Evolutionary conservation across 2,113 vertebrate species (phyloP).

Genomic region (Sterrhoptilus dennistouni): DNA sequence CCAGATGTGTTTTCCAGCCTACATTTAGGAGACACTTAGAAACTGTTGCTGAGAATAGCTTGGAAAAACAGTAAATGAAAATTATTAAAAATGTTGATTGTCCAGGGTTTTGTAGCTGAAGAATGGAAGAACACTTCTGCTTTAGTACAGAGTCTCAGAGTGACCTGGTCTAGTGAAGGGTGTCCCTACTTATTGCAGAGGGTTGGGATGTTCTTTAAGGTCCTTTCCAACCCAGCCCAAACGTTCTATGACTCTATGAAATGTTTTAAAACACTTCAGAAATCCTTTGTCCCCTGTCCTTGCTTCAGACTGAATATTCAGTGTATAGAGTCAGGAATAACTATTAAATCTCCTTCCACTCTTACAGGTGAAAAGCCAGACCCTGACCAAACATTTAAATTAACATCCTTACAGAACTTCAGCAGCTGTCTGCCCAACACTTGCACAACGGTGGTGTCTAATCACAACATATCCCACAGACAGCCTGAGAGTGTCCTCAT

Average conservation of each 20-base stretch:
- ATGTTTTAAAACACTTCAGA: not conserved
- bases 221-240: not conserved
- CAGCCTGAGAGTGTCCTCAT: slow-evolving; percentile 91
- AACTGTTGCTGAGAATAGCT: not conserved
- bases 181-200: not conserved
- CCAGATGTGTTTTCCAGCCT: not conserved
- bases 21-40: not conserved
- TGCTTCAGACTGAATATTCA: not conserved
- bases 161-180: not conserved
- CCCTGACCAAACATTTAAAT: slow-evolving; percentile 96
- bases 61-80: not conserved
- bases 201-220: not conserved
- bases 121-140: not conserved
- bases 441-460: slow-evolving; percentile 87
- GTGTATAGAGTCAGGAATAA: not conserved
- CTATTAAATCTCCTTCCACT: not conserved
- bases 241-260: not conserved
- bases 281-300: not conserved
- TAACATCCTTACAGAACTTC: slow-evolving; percentile 93
- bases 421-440: slow-evolving; percentile 85
- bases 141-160: not conserved
- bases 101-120: not conserved
- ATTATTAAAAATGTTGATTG: not conserved
- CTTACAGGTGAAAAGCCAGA: slow-evolving; percentile 94
- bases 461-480: slow-evolving; percentile 85